Conservation (phyloP, 2,797 vertebrate genomes). For the Prunella strophiata region DNA sequence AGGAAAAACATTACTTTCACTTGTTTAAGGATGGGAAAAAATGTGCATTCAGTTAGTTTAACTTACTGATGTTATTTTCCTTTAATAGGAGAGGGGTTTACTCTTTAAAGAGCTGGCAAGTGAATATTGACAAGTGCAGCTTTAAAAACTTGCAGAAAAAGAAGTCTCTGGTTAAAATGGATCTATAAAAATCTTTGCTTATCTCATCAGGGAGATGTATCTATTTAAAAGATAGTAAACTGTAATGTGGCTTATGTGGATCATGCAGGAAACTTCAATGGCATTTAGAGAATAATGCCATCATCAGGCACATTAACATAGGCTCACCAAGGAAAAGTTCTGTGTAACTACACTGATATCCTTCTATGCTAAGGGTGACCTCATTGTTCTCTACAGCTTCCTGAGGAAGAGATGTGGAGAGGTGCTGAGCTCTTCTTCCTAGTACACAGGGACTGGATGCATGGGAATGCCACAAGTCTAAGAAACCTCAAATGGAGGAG, state of each 20-base stretch:
- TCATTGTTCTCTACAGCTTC: background rate
- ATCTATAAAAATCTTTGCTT: background rate
- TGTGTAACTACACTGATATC: background rate
- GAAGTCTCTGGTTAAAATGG: background rate
- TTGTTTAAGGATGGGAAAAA: background rate
- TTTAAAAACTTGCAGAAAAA: background rate
- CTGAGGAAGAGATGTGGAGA: background rate
- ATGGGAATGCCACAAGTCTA: background rate
- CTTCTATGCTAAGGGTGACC: background rate
- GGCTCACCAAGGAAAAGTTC: background rate
- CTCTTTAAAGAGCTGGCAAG: background rate
- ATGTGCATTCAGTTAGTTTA: background rate
- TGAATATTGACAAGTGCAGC: background rate
- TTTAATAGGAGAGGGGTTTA: background rate
- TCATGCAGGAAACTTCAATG: background rate
- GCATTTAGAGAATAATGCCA: background rate
- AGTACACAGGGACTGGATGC: rapidly evolving
- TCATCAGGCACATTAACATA: background rate
- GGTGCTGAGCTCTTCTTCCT: background rate
- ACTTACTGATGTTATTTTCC: background rate
- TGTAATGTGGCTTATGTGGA: background rate
- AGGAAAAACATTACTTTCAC: background rate
- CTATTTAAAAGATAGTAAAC: background rate
- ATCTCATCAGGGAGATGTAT: background rate
- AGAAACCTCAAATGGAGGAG: background rate